Evolutionary conservation across 2,113 vertebrate species (phyloP).

Genomic region (Vulpes ferrilata): DNA sequence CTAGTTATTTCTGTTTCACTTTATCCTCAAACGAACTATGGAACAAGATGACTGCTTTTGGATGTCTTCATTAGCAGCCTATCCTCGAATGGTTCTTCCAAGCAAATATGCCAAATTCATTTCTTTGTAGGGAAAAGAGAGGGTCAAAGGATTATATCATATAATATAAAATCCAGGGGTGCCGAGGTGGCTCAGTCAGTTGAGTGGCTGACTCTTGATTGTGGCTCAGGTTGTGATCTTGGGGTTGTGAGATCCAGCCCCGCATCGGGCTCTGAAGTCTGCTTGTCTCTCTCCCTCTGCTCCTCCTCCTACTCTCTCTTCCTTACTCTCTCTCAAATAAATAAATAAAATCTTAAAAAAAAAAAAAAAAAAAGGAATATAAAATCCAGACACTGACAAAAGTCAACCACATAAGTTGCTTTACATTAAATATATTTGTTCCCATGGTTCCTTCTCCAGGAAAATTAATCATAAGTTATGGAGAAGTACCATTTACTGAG

Average conservation of each 20-base stretch:
- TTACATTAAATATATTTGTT: constrained; percentile 29
- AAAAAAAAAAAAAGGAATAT: neutral
- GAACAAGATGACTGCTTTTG: constrained; percentile 26
- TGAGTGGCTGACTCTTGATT: neutral
- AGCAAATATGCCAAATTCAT: neutral
- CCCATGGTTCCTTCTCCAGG: neutral
- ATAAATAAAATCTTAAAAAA: neutral
- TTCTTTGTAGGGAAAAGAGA: constrained; percentile 58
- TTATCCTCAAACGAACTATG: constrained; percentile 36
- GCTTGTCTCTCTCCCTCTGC: neutral
- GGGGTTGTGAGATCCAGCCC: neutral
- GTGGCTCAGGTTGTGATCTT: neutral
- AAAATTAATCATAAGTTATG: neutral
- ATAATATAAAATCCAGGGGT: constrained; percentile 9
- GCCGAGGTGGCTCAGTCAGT: neutral
- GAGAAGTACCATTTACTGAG: neutral
- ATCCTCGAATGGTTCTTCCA: constrained; percentile 2
- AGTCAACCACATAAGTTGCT: neutral
- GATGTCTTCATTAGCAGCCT: constrained; percentile 30
- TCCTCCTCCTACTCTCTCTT: neutral
- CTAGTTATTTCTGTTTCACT: constrained; percentile 64
- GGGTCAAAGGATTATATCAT: neutral
- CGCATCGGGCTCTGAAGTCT: neutral
- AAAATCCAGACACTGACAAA: constrained; percentile 22
- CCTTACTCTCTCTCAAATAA: neutral